Percentiles rank a stretch among this genome's conserved stretches.
Conservation (phyloP, 2,888 invertebrate genomes). For the Oegoconia quadripuncta region DNA sequence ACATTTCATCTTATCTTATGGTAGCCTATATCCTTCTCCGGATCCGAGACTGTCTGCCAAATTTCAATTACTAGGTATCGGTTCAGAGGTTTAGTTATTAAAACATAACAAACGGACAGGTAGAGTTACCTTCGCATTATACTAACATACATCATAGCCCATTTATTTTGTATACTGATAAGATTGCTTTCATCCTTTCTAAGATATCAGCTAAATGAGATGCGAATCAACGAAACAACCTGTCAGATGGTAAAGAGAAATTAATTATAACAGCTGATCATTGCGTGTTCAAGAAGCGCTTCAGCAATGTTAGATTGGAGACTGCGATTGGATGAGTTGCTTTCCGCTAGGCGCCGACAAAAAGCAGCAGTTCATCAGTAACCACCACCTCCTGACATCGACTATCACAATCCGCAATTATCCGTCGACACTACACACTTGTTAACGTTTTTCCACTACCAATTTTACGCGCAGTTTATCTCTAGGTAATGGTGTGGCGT, state of each 20-base stretch:
- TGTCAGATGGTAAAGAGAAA: neutral
- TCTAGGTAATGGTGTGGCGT: slow-evolving; percentile 48
- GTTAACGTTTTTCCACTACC: slow-evolving; percentile 50
- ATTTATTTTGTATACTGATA: too few relatives aligned
- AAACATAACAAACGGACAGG: too few relatives aligned
- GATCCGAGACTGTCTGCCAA: too few relatives aligned
- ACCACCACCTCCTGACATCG: slow-evolving; percentile 17
- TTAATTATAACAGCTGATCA: neutral
- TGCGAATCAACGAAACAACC: too few relatives aligned
- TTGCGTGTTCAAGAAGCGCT: slow-evolving; percentile 4
- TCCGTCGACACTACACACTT: slow-evolving; percentile 39
- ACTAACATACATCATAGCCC: too few relatives aligned
- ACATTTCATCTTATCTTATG: too few relatives aligned
- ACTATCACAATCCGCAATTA: slow-evolving; percentile 34
- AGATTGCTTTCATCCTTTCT: too few relatives aligned
- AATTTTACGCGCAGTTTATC: slow-evolving; percentile 66
- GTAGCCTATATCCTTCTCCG: too few relatives aligned
- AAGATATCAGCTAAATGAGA: too few relatives aligned
- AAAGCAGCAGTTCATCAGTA: slow-evolving; percentile 9
- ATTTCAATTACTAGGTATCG: too few relatives aligned
- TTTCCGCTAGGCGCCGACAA: slow-evolving; percentile 10
- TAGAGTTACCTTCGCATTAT: too few relatives aligned
- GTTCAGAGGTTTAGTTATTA: too few relatives aligned
- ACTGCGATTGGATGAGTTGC: neutral
- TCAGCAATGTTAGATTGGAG: neutral